Conservation (phyloP, 2,797 vertebrate genomes). For the Trematomus bernacchii region DNA sequence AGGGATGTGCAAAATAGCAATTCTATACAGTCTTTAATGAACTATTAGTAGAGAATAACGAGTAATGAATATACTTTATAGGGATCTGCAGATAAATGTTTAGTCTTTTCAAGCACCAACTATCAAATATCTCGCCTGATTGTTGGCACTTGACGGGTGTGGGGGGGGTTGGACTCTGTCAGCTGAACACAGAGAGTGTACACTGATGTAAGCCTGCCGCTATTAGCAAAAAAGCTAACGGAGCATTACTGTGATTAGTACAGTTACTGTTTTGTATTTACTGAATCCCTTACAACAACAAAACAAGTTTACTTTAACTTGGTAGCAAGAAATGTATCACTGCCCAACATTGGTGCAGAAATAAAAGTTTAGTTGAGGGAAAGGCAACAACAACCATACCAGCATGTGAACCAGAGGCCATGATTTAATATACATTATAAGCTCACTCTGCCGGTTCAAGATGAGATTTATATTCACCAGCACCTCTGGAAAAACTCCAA, state of each 20-base stretch:
- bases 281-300: background rate
- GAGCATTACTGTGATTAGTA: background rate
- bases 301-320: background rate
- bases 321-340: too few species aligned
- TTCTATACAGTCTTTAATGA: too few species aligned
- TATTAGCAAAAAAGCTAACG: background rate
- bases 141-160: too few species aligned
- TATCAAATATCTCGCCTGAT: too few species aligned
- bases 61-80: too few species aligned
- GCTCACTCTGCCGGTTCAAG: conserved; percentile 9
- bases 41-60: too few species aligned
- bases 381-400: background rate
- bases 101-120: too few species aligned
- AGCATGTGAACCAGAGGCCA: background rate
- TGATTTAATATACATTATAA: background rate
- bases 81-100: too few species aligned
- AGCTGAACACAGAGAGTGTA: too few species aligned
- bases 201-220: too few species aligned
- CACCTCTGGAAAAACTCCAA: conserved; percentile 25
- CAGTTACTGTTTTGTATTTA: background rate
- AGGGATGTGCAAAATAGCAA: too few species aligned
- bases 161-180: too few species aligned
- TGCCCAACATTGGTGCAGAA: background rate
- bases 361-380: background rate
- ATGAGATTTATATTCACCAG: conserved; percentile 10